phyloP scores from a whole-genome alignment of 2,888 invertebrate genomes.

The Tridacna crocea region DNA sequence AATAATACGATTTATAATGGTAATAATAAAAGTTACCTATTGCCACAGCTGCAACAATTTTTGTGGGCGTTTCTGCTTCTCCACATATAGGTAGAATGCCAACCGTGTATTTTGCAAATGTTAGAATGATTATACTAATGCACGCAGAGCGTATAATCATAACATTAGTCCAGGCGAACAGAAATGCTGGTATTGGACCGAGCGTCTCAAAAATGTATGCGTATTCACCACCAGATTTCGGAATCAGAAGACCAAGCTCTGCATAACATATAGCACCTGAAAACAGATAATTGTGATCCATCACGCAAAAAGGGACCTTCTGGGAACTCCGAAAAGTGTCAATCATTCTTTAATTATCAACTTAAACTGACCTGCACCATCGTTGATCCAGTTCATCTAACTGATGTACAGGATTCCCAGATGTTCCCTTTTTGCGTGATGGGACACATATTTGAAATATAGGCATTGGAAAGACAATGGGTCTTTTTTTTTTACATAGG shows the following conservation, averaged over 20 bases:
- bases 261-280: conserved; percentile 91
- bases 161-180: conserved; percentile 87
- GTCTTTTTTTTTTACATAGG: too few species aligned
- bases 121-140: conserved; percentile 85
- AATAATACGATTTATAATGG: too few species aligned
- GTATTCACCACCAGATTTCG: conserved; percentile 92
- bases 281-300: not conserved
- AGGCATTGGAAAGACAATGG: too few species aligned
- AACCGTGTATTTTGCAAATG: conserved; percentile 78
- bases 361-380: too few species aligned
- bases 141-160: conserved; percentile 81
- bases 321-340: too few species aligned
- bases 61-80: conserved; percentile 68
- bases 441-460: too few species aligned
- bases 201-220: conserved; percentile 86
- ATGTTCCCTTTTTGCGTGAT: too few species aligned
- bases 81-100: conserved; percentile 78
- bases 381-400: too few species aligned
- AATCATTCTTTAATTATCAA: too few species aligned
- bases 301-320: too few species aligned
- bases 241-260: conserved; percentile 91
- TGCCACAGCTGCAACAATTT: conserved; percentile 70
- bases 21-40: conserved; percentile 71
- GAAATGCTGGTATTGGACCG: conserved; percentile 85
- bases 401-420: too few species aligned